Evolutionary conservation across 2,797 vertebrate species (phyloP).

Genomic region (Bufotes viridis): DNA sequence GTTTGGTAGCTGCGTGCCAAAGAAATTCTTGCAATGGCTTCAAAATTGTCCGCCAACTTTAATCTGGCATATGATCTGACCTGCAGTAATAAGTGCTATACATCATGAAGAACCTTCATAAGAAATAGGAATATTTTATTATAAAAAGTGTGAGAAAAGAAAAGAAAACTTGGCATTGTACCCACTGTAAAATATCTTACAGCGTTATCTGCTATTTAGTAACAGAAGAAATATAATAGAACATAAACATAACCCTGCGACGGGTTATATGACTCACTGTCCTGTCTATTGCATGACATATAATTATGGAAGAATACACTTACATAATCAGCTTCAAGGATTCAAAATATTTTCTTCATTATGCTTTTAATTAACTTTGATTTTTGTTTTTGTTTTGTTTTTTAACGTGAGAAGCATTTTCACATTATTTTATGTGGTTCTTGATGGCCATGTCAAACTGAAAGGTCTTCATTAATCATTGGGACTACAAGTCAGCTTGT

Average conservation of each 20-base stretch:
- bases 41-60: slow-evolving; percentile 46
- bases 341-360: neutral
- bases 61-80: slow-evolving; percentile 49
- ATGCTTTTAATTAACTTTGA: neutral
- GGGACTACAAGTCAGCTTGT: too few species aligned
- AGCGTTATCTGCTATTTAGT: neutral
- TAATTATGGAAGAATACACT: neutral
- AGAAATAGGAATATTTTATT: slow-evolving; percentile 30
- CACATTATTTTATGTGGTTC: too few species aligned
- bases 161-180: neutral
- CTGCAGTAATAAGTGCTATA: slow-evolving; percentile 35
- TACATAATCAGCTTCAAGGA: neutral
- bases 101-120: slow-evolving; percentile 36
- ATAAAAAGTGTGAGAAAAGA: neutral
- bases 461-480: too few species aligned
- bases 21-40: slow-evolving; percentile 51
- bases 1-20: slow-evolving; percentile 42
- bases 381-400: too few species aligned
- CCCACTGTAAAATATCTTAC: neutral
- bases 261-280: neutral
- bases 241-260: neutral
- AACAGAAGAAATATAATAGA: neutral
- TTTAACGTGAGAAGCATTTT: too few species aligned
- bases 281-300: neutral
- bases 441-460: too few species aligned